Evolutionary conservation across 2,113 vertebrate genomes (phyloP), one percentile per base, ranked within the genome.

Genomic region (Burhinus bistriatus): DNA sequence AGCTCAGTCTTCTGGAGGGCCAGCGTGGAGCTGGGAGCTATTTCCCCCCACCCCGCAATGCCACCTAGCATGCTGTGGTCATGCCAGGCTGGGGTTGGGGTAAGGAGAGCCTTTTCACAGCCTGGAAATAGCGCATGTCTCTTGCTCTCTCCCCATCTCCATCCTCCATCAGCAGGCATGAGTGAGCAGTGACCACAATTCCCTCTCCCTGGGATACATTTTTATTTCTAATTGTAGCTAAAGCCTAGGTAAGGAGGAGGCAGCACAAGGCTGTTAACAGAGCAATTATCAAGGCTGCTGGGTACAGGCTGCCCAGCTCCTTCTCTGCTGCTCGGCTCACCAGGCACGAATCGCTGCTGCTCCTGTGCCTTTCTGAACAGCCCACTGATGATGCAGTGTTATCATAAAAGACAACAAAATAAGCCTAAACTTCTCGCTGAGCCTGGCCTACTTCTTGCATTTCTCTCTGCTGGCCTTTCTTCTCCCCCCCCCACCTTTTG

Each of bases 11-110:
- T 44, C 21, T n/a, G 34, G 58, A 29, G 52, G 81, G 38, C 10
- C 66, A 76, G 58, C 0, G 1, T 0, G 0, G 40, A 17, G 21
- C 47, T 91, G 81, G 66, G 61, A 87, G 34, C 32, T 4, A 7
- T 21, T 38, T 58, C 25, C 18, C 40, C 20, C 26, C 15, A 38
- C 19, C 29, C 27, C 11, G 15, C 82, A 30, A 70, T 69, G 65
- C 62, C 47, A 45, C 22, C 65, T 34, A 32, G 22, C 47, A 12
- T 10, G 6, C 3, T 62, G 18, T 5, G 2, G 23, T 29, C 1
- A 0, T n/a, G 22, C 59, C 14, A 36, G 71, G 76, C 13, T 44
- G 25, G 72, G 62, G 34, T 1, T 54, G 59, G 40, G 40, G 11
- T 7, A 12, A 20, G 44, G 23, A 45, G 42, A 78, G 9, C 45